phyloP scores from a whole-genome alignment of 2,113 vertebrate species.

The Rostratula benghalensis region DNA sequence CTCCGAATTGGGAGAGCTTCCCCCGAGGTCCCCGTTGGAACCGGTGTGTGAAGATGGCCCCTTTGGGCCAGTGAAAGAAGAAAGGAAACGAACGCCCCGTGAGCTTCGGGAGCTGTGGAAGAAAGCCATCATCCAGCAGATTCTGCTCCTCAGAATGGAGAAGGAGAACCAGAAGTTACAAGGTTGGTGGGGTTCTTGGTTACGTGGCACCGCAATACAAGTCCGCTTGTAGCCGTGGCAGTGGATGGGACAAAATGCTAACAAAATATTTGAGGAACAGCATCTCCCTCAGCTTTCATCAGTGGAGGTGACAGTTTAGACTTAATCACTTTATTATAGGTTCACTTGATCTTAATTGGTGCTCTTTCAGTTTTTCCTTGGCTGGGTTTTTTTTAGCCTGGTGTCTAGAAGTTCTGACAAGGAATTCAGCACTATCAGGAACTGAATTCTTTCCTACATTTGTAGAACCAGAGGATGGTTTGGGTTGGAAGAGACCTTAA shows the following conservation, averaged over 20 bases:
- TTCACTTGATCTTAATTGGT: not conserved
- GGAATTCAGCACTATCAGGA: not conserved
- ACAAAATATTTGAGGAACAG: not conserved
- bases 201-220: not conserved
- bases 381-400: not conserved
- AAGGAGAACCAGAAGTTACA: constrained; percentile 95
- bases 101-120: constrained; percentile 93
- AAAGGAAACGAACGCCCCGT: constrained; percentile 77
- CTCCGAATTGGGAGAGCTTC: constrained; percentile 82
- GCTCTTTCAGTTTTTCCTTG: not conserved
- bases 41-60: constrained; percentile 75
- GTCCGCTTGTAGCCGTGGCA: not conserved
- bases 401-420: not conserved
- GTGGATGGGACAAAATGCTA: not conserved
- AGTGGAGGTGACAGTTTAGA: not conserved
- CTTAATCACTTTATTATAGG: not conserved
- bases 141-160: constrained; percentile 96
- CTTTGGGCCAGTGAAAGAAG: constrained; percentile 80
- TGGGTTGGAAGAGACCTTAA: no score
- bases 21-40: constrained; percentile 70
- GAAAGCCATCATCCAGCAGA: constrained; percentile 95
- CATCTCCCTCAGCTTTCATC: not conserved
- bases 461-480: no score
- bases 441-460: not conserved
- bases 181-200: constrained; percentile 75